Evolutionary conservation across 2,113 vertebrate genomes (phyloP).

Genomic region (Mastomys coucha): DNA sequence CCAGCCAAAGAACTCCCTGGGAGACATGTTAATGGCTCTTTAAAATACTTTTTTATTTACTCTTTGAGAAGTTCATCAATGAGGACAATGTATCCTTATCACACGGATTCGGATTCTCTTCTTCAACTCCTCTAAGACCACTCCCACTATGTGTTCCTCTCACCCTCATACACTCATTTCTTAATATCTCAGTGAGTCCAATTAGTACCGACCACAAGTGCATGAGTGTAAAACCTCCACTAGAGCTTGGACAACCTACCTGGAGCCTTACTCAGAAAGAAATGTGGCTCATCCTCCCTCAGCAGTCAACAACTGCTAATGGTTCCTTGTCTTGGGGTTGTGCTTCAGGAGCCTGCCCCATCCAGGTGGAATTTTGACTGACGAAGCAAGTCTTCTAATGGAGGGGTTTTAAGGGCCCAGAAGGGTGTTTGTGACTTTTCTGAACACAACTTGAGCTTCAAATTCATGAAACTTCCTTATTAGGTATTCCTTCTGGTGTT

Average conservation of each 20-base stretch:
- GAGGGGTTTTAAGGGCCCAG: background rate
- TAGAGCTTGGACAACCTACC: background rate
- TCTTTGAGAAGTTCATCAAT: background rate
- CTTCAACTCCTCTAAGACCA: background rate
- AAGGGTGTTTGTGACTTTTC: background rate
- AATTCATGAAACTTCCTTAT: slow-evolving; percentile 20
- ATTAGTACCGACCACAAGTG: background rate
- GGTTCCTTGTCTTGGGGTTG: background rate
- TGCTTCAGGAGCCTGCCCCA: background rate
- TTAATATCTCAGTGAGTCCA: background rate
- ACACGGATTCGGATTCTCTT: background rate
- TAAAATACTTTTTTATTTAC: slow-evolving; percentile 54
- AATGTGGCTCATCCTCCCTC: background rate
- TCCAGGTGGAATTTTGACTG: background rate
- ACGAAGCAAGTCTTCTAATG: background rate
- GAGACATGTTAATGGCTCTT: slow-evolving; percentile 50
- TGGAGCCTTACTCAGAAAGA: background rate
- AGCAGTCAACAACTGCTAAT: background rate
- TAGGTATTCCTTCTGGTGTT: slow-evolving; percentile 48
- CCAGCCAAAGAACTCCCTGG: slow-evolving; percentile 31
- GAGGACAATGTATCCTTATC: background rate
- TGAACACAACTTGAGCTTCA: slow-evolving; percentile 38
- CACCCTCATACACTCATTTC: background rate
- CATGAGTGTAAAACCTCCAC: no score
- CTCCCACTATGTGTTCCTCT: background rate